Evolutionary conservation across 2,113 vertebrate species (phyloP).

Genomic region (Gila orcuttii): DNA sequence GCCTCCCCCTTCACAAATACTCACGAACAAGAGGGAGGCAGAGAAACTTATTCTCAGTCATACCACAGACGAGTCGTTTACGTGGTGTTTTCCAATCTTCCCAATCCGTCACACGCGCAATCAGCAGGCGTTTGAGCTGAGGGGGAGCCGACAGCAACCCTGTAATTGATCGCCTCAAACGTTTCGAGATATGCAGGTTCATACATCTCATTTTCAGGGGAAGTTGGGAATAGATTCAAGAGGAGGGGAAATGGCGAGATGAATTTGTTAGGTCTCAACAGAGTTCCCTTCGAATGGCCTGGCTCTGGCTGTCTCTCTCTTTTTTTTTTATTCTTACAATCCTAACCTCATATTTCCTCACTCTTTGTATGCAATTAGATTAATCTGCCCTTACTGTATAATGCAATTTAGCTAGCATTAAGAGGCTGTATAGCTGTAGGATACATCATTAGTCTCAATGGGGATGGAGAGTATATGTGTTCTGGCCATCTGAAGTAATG

Average conservation of each 20-base stretch:
- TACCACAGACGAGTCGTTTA: conserved; percentile 25
- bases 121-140: conserved; percentile 22
- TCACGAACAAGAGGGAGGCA: background rate
- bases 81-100: conserved; percentile 35
- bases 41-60: background rate
- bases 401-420: conserved; percentile 22
- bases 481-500: conserved; percentile 21
- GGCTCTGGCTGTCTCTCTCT: background rate
- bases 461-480: conserved; percentile 5
- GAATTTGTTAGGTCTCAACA: background rate
- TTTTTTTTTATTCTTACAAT: background rate
- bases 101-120: conserved; percentile 26
- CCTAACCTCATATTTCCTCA: background rate
- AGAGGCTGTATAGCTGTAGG: conserved; percentile 31
- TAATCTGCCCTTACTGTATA: conserved; percentile 21
- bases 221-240: background rate
- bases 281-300: background rate
- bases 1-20: background rate
- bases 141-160: background rate
- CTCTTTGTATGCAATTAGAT: conserved; percentile 14
- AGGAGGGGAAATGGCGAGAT: background rate
- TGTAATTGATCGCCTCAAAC: conserved; percentile 30
- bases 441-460: conserved; percentile 25
- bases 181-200: conserved; percentile 23
- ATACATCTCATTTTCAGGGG: conserved; percentile 39